Base-by-base conservation (phyloP, 2,888 invertebrate genomes). In the Ditula angustiorana region DNA sequence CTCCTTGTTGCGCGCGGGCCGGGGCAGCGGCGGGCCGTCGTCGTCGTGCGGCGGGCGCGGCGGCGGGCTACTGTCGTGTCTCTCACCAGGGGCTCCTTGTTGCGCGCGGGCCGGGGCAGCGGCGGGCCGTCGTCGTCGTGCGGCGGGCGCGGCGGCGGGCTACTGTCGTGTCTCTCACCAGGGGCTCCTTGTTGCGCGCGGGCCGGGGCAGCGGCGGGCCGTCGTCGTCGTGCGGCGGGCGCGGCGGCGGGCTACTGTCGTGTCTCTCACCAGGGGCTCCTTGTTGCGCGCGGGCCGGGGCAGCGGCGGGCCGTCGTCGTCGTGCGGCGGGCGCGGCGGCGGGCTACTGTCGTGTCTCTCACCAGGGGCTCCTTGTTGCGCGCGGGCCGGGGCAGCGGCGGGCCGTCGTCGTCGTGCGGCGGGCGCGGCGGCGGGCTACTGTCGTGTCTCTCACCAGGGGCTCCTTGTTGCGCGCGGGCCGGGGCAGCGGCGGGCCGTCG, bases 41-140 rank as follows among this genome's bases (percentile, higher is more conserved):
- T 77, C 94, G 1, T 92, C 93, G 71, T 95, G 95, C 1, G 26
- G n/a, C n/a, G n/a, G n/a, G n/a, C n/a, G n/a, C n/a, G n/a, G n/a
- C n/a, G n/a, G n/a, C 5, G 35, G 13, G n/a, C n/a, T n/a, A n/a
- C n/a, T n/a, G n/a, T n/a, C n/a, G n/a, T n/a, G n/a, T n/a, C n/a
- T 66, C 78, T 70, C 55, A 88, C 88, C 74, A 80, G 53, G 0
- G 90, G 90, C 64, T 90, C 91, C 26, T 84, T 85, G 68, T 88
- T 87, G 73, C 92, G 80, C 0, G 81, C 82, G 0, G 92, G 89
- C 30, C 85, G 74, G 1, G 91, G 90, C 58, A 91, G 74, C 69
- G 94, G 79, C 75, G 94, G 80, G 0, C 76, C 79, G 0, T 83
- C 85, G 49, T 77, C 94, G 1, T 92, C 93, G 71, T 95, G 95